phyloP scores from a whole-genome alignment of 2,113 vertebrate genomes.

The Lynx canadensis region DNA sequence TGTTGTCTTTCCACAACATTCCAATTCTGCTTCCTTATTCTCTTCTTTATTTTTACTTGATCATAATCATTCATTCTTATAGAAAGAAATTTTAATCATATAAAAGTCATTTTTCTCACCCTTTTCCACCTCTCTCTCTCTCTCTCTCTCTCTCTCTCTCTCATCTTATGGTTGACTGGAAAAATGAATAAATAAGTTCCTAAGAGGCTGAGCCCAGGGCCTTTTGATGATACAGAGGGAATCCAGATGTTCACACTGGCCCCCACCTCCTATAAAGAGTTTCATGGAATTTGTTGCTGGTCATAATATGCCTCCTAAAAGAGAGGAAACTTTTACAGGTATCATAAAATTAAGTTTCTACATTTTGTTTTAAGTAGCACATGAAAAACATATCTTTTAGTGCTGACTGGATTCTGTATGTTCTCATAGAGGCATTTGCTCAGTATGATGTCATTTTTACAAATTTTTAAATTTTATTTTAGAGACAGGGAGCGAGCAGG shows the following conservation, averaged over 20 bases:
- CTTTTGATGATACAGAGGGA: constrained; percentile 72
- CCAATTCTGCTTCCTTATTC: not conserved
- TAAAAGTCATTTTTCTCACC: constrained; percentile 57
- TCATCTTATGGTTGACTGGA: constrained; percentile 68
- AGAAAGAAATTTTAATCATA: constrained; percentile 51
- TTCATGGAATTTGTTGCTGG: constrained; percentile 54
- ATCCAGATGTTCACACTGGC: constrained; percentile 71
- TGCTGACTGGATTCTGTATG: not conserved
- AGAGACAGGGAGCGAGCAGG: no score
- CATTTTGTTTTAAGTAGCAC: constrained; percentile 40
- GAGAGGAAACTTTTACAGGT: constrained; percentile 61
- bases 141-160: constrained; percentile 50
- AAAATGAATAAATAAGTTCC: constrained; percentile 75
- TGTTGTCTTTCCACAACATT: not conserved
- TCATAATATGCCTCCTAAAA: constrained; percentile 62
- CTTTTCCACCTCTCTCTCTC: constrained; percentile 29
- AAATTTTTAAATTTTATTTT: no score
- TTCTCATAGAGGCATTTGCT: not conserved
- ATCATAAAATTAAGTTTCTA: constrained; percentile 61
- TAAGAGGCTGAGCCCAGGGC: constrained; percentile 22
- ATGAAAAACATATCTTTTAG: not conserved
- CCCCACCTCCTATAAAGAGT: constrained; percentile 43
- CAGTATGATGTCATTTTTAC: not conserved
- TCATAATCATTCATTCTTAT: constrained; percentile 45
- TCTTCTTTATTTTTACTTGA: constrained; percentile 38